These are phyloP conservation scores for Fundulus diaphanus DNA, from an alignment of 2,797 vertebrate species.

Conservation along the genomic window DNA sequence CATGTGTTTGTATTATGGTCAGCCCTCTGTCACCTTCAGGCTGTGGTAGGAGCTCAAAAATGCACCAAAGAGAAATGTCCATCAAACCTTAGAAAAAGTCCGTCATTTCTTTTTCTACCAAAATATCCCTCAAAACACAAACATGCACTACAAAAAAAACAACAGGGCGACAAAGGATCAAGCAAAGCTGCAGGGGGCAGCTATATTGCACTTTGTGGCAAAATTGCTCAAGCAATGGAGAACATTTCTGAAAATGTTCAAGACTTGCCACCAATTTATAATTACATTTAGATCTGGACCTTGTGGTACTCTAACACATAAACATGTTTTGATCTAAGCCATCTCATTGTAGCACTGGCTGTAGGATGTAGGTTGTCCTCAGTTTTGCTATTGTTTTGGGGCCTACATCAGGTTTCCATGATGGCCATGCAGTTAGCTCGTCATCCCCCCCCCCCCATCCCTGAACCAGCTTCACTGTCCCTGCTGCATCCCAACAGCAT, in stretches of 20 bases:
- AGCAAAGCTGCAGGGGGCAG: too few relatives aligned
- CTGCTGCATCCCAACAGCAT: not conserved
- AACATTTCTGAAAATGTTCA: too few relatives aligned
- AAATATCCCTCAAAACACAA: not conserved
- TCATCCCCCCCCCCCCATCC: not conserved
- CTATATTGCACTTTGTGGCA: too few relatives aligned
- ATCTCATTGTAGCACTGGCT: too few relatives aligned
- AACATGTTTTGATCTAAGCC: not conserved
- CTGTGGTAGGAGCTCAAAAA: conserved; percentile 5
- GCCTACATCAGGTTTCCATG: too few relatives aligned
- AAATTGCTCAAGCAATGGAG: too few relatives aligned
- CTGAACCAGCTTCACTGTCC: too few relatives aligned
- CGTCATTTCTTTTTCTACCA: not conserved
- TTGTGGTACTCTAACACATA: not conserved
- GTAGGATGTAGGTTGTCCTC: too few relatives aligned
- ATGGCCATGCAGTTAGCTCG: not conserved
- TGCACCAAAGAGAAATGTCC: not conserved
- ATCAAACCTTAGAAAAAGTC: not conserved
- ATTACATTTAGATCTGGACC: too few relatives aligned
- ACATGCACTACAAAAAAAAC: too few relatives aligned
- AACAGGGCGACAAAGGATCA: too few relatives aligned
- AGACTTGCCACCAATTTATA: too few relatives aligned
- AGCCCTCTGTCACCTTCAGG: conserved; percentile 12
- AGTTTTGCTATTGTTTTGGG: not conserved
- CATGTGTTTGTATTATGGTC: conserved; percentile 22